Percentiles rank a stretch among this genome's conserved stretches.
Evolutionary conservation across 2,797 vertebrate species (phyloP).

Genomic region (Tangara arthus): DNA sequence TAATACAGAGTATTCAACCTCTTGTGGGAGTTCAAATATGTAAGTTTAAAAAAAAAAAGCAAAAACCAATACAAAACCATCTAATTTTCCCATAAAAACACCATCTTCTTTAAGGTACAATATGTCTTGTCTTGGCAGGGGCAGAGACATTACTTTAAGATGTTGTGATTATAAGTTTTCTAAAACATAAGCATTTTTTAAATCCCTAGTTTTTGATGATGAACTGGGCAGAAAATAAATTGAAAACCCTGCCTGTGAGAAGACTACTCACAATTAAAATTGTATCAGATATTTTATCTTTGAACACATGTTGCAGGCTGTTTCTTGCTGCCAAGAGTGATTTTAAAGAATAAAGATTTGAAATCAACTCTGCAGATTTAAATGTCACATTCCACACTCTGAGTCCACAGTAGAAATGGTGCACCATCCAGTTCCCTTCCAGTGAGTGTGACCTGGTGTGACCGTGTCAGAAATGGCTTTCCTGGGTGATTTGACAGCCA

Average conservation of each 20-base stretch:
- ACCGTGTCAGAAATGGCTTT: neutral
- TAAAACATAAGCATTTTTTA: neutral
- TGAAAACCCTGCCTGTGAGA: fast-evolving
- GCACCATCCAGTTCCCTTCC: neutral
- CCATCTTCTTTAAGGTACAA: neutral
- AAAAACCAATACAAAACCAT: neutral
- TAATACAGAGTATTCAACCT: neutral
- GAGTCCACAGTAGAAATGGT: neutral
- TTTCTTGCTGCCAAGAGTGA: neutral
- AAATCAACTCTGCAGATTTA: neutral
- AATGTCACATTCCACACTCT: fast-evolving
- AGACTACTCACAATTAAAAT: neutral
- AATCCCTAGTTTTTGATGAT: neutral
- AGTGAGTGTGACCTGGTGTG: neutral
- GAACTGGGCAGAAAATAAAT: neutral
- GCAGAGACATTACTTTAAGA: neutral
- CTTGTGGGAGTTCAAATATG: neutral
- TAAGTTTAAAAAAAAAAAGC: neutral
- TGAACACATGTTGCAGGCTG: neutral
- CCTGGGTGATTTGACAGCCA: neutral
- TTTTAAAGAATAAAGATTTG: neutral
- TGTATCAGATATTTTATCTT: neutral
- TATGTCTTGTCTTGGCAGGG: neutral
- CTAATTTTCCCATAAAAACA: neutral
- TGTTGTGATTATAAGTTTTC: neutral